Conservation (phyloP, 2,888 invertebrate species). For the Polyommatus iphigenia region DNA sequence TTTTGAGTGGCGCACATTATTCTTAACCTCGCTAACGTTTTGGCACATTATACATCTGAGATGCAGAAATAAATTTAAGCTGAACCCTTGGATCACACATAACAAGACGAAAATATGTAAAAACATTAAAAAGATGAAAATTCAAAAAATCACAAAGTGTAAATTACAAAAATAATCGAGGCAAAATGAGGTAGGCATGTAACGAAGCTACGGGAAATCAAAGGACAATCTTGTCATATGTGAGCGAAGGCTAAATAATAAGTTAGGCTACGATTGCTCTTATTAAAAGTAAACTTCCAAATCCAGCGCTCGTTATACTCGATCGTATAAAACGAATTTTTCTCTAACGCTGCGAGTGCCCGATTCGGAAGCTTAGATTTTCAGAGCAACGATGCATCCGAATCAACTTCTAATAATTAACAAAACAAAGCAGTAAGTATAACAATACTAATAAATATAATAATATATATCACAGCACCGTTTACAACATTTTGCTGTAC, state of each 20-base stretch:
- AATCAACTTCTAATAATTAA: conserved; percentile 27
- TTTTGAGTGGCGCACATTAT: conserved; percentile 11
- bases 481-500: conserved; percentile 58
- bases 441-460: conserved; percentile 49
- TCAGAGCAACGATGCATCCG: conserved; percentile 6
- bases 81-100: conserved; percentile 23
- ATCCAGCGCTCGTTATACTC: background rate
- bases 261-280: conserved; percentile 10
- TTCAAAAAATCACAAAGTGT: background rate
- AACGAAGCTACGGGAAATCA: background rate
- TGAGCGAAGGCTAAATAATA: conserved; percentile 25
- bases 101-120: background rate
- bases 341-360: background rate
- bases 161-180: background rate
- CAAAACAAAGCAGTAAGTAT: conserved; percentile 24
- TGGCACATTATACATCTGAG: background rate
- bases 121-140: background rate
- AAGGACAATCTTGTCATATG: conserved; percentile 20
- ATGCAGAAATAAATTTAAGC: conserved; percentile 11
- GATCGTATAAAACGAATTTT: background rate
- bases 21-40: conserved; percentile 14
- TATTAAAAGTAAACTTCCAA: background rate
- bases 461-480: conserved; percentile 65
- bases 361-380: background rate
- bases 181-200: background rate